Base-by-base conservation (phyloP, 2,888 invertebrate species). In the Aspidapion aeneum region DNA sequence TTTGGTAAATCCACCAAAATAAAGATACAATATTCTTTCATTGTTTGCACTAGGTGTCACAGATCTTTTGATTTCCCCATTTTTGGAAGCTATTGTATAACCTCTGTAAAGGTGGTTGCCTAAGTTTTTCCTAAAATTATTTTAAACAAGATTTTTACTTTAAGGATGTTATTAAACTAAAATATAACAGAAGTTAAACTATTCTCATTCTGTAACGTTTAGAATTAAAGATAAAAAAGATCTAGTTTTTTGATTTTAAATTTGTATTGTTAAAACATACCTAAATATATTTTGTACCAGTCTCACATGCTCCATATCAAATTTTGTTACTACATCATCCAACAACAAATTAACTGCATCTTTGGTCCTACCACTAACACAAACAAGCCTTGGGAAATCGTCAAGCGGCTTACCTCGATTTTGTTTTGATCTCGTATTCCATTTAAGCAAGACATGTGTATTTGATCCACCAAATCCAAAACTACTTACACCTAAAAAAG, bases 391-490 rank as follows among this genome's bases (percentile, higher is more conserved):
- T 0, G 91, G 91, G 0, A 90, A 74, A 69, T 87, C 83, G 70
- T 91, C 91, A 0, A 75, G 73, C 0, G 90, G 88, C 16, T 85
- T 87, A 0, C 71, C 70, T 1, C 82, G 80, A 75, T 89, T 89
- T 0, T 84, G 78, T 80, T 89, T 90, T 22, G 74, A 83, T 66
- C 85, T 86, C 0, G 81, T 74, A 62, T 86, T 80, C 56, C 87
- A 85, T 74, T 86, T 85, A 7, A 92, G 75, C 52, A 92, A 75
- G 21, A 87, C 82, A 72, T 93, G 92, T 56, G 89, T 90, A 74
- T 94, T 95, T 1, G 90, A 90, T 0, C 97, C 97, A 21, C 96
- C 96, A 75, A 97, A 97, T 0, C 96, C 96, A 77, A 96, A 97
- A 9, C 93, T 94, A 81, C 94, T 97, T 20, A 96, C 84, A 1